A percentile compares a stretch with the other conserved stretches of the same genome.
Conservation (phyloP, 2,888 invertebrate genomes). For the Phragmatobia fuliginosa region DNA sequence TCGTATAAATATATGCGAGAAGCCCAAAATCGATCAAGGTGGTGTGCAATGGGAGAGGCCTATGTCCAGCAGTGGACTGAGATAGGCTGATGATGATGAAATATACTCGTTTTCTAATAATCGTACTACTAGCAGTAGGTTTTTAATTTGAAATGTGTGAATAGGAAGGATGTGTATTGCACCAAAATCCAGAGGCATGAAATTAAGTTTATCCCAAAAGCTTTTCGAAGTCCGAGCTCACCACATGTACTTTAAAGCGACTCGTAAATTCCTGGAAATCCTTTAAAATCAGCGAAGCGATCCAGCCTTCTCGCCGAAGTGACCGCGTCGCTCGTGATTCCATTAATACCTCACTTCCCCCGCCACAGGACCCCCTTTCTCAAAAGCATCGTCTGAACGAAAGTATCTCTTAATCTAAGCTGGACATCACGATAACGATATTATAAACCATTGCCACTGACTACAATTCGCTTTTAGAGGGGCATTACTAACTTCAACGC, state of each 20-base stretch:
- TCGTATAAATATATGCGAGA: no score
- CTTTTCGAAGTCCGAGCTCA: slow-evolving; percentile 62
- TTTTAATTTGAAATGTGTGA: neutral
- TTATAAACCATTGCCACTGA: slow-evolving; percentile 78
- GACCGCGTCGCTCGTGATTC: slow-evolving; percentile 71
- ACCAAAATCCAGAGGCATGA: slow-evolving; percentile 41
- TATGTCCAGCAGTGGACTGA: no score
- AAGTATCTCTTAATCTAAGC: slow-evolving; percentile 79
- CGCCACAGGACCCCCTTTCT: slow-evolving; percentile 52
- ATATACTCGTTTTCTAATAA: no score
- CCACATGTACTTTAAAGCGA: slow-evolving; percentile 66
- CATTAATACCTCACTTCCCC: slow-evolving; percentile 63
- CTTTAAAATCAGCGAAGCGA: slow-evolving; percentile 74
- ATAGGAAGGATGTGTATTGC: slow-evolving; percentile 12
- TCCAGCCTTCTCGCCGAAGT: slow-evolving; percentile 60
- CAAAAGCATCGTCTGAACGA: slow-evolving; percentile 57
- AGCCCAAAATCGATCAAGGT: no score
- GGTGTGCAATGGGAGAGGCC: no score
- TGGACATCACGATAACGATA: slow-evolving; percentile 78
- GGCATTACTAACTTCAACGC: slow-evolving; percentile 76
- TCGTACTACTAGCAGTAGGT: no score
- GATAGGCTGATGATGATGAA: no score
- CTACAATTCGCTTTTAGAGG: slow-evolving; percentile 83
- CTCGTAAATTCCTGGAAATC: slow-evolving; percentile 70
- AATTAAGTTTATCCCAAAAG: slow-evolving; percentile 62